Percentiles rank a stretch among this genome's conserved stretches.
phyloP scores from a whole-genome alignment of 1,140 invertebrate genomes.

The Linepithema humile region DNA sequence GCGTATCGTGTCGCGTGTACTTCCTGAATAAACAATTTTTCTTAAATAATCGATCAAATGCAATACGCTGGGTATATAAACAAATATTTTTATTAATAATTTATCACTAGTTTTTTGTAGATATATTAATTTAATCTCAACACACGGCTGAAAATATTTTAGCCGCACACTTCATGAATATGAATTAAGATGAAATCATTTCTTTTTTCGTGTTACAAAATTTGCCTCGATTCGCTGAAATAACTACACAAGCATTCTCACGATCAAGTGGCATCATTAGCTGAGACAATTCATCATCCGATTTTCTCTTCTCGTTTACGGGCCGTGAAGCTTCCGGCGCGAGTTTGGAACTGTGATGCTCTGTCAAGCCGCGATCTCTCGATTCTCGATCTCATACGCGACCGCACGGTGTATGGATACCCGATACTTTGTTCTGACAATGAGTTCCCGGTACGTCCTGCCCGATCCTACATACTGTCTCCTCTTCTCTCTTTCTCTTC shows the following conservation, averaged over 20 bases:
- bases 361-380: neutral
- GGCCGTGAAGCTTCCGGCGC: slow-evolving; percentile 27
- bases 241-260: neutral
- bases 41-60: neutral
- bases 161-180: neutral
- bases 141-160: neutral
- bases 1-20: neutral
- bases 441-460: slow-evolving; percentile 56
- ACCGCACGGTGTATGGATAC: slow-evolving; percentile 57
- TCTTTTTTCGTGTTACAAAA: neutral
- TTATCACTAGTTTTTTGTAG: neutral
- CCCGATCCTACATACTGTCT: slow-evolving; percentile 15
- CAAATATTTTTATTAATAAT: neutral
- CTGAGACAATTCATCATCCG: slow-evolving; percentile 46
- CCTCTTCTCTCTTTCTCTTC: neutral
- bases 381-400: slow-evolving; percentile 43
- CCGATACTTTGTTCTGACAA: slow-evolving; percentile 68
- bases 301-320: slow-evolving; percentile 65
- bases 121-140: neutral
- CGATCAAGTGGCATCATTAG: slow-evolving; percentile 61
- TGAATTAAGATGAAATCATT: neutral
- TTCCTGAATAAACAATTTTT: neutral
- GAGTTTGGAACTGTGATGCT: slow-evolving; percentile 20
- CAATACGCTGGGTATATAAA: neutral
- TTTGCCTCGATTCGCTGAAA: neutral